Evolutionary conservation across 2,888 invertebrate species (phyloP), one percentile per base, ranked within the genome.

Genomic region (Meta bourneti): DNA sequence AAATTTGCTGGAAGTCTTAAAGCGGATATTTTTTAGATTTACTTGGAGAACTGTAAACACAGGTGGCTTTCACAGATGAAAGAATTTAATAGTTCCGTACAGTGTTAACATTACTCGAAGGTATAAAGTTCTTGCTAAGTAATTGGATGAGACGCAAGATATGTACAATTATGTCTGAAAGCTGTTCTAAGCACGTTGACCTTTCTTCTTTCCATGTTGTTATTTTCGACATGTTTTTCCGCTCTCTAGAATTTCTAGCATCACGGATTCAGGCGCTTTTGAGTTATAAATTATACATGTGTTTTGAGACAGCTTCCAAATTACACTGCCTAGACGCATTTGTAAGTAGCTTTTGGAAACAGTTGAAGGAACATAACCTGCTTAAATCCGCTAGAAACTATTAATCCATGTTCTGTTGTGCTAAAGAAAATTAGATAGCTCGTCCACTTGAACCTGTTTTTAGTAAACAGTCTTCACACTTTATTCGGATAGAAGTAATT

Each of bases 141-240:
- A 61, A 61, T 61, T 61, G 61, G 61, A 9, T 5, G 61, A 61
- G 16, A 61, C 61, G 13, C 61, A 16, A 61, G 61, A 11, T 16
- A 61, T 34, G 34, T 16, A 61, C 61, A 6, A 61, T 61, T 61
- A 61, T 61, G 61, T 61, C 11, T 34, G 61, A 16, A 61, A 78
- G 78, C 78, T 78, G 78, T 78, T 54, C 52, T 78, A 52, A 52
- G 78, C n/a, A 7, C 78, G 19, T 20, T 52, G 78, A 78, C 51
- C 78, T 78, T 11, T 77, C n/a, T 49, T 20, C 13, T 61, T 61
- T 61, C 61, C 8, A 9, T 16, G 61, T 75, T 48, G 49, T 77
- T n/a, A 72, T 2, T 72, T n/a, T 11, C 72, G 11, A n/a, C 11
- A 20, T 19, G 11, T 20, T 19, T 72, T 72, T 11, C 6, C 49